Evolutionary conservation across 2,888 invertebrate species (phyloP), one percentile per base, ranked within the genome.

Genomic region (Dusona sp.): DNA sequence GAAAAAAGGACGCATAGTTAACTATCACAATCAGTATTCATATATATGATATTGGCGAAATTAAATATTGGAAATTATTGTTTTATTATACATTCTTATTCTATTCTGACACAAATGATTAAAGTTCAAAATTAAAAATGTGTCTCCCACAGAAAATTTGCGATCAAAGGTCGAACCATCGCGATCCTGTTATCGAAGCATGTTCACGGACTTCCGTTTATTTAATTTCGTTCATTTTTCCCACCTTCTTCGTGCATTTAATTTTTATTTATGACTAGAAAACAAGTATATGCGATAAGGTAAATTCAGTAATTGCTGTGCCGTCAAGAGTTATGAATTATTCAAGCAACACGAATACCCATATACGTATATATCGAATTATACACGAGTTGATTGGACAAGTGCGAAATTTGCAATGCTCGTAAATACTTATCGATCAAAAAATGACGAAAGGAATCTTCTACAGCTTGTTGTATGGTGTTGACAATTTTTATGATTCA

Each of bases 251-350:
- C 45, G 11, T 6, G 25, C 57, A 33, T 25, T 25, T 51, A n/a
- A 7, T 36, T 38, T 51, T 48, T 25, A 42, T 61, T 29, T 29
- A 29, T 75, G 16, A 11, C 42, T 3, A 75, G 61, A 42, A 45
- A 64, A 61, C 45, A 29, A 64, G 33, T 11, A 29, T 42, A 57
- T 9, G 22, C 42, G 42, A 45, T 25, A 45, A 64, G 13, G 75
- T 42, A 29, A 6, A 29, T 61, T 3, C 61, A 36, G 61, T 75
- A 61, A 64, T 75, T 61, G 61, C 29, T 45, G 61, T 42, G 45
- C 45, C 61, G 61, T 64, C 61, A 61, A 33, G 25, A 38, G 13
- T 25, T 61, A 42, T 68, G 54, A 79, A 79, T 79, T 79, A 68
- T 79, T 79, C 25, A 79, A 29, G 3, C 54, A 42, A 68, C 9